Conservation (phyloP, 2,113 vertebrate genomes). For the Rhizomys pruinosus region DNA sequence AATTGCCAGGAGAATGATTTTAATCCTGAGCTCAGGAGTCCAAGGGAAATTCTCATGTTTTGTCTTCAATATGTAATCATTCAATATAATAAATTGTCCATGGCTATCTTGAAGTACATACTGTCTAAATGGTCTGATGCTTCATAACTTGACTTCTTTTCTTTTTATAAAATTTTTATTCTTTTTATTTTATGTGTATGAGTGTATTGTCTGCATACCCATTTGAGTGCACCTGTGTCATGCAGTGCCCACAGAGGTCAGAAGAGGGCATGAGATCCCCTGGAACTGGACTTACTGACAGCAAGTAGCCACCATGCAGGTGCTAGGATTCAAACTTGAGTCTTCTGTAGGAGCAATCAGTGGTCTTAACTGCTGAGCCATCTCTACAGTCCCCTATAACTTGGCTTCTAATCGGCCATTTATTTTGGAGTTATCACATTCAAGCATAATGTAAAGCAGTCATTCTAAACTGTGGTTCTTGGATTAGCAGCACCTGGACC, state of each 20-base stretch:
- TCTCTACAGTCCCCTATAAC: too few relatives aligned
- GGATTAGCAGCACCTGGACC: not conserved
- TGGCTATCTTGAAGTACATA: not conserved
- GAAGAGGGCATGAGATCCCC: too few relatives aligned
- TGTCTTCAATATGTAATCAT: not conserved
- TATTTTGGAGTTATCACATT: not conserved
- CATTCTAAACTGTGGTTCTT: not conserved
- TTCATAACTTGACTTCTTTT: not conserved
- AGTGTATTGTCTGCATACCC: too few relatives aligned
- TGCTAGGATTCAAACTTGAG: too few relatives aligned
- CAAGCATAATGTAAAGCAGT: not conserved
- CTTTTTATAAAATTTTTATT: too few relatives aligned
- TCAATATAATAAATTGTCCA: not conserved
- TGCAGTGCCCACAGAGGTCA: too few relatives aligned
- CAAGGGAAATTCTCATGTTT: not conserved
- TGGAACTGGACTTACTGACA: too few relatives aligned
- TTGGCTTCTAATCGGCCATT: not conserved
- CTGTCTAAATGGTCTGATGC: not conserved
- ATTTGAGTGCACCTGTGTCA: too few relatives aligned
- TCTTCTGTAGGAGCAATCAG: too few relatives aligned
- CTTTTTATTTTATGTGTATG: too few relatives aligned
- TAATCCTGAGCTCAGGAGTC: not conserved
- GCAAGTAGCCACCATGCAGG: too few relatives aligned
- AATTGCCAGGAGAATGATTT: conserved; percentile 5
- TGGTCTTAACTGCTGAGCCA: too few relatives aligned